These are phyloP conservation scores for Steinernema feltiae DNA, from an alignment of 1,140 invertebrate genomes.

Conservation along the genomic window DNA sequence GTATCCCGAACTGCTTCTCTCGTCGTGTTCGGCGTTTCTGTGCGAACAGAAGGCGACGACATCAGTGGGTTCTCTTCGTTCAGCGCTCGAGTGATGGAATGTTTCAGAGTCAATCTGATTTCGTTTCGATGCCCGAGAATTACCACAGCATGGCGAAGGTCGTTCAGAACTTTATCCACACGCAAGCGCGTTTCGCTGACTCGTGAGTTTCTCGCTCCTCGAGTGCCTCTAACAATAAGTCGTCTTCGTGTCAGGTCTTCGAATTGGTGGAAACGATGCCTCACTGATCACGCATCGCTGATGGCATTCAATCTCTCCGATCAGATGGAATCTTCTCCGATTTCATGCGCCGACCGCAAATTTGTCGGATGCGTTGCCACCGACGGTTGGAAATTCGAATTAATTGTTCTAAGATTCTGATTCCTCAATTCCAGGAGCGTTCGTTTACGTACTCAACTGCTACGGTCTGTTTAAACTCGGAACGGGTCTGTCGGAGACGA, in stretches of 20 bases:
- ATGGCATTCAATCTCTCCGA: not conserved
- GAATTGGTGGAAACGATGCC: constrained; percentile 1
- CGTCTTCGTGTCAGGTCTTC: not conserved
- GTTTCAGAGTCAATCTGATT: constrained; percentile 1
- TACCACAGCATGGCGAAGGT: not conserved
- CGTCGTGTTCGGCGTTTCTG: constrained; percentile 32
- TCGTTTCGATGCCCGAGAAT: not conserved
- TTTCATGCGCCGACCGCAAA: not conserved
- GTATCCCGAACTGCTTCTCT: constrained; percentile 42
- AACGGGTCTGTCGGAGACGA: constrained; percentile 50
- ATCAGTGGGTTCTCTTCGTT: not conserved
- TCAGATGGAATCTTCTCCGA: not conserved
- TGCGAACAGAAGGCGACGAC: constrained; percentile 37
- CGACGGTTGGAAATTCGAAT: not conserved
- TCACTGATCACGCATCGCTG: not conserved
- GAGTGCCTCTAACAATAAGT: not conserved
- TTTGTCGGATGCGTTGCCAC: not conserved
- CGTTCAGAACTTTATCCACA: constrained; percentile 6
- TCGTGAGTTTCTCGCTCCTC: not conserved
- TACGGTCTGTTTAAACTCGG: constrained; percentile 54
- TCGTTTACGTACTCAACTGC: constrained; percentile 47
- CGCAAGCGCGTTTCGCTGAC: not conserved
- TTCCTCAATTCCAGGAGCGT: constrained; percentile 30
- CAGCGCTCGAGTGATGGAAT: not conserved
- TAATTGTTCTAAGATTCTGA: not conserved